Evolutionary conservation across 2,113 vertebrate species (phyloP).

Genomic region (Hippocampus comes): DNA sequence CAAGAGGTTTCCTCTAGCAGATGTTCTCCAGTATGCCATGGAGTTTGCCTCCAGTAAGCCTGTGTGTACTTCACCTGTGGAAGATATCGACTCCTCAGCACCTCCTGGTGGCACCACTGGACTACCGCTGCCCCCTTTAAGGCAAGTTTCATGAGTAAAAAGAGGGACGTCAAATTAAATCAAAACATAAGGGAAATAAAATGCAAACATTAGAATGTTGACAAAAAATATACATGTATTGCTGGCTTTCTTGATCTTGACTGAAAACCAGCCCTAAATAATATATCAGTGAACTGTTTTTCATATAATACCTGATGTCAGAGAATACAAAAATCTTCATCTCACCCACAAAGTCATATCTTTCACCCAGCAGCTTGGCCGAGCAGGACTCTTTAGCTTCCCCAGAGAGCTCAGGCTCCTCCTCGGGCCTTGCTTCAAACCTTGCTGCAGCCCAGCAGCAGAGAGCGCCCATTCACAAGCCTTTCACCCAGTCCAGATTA

Average conservation of each 20-base stretch:
- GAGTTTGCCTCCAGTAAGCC: conserved; percentile 98
- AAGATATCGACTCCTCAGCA: conserved; percentile 85
- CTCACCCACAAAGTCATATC: not conserved
- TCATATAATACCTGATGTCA: not conserved
- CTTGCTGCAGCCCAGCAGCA: conserved; percentile 69
- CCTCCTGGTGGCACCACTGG: conserved; percentile 76
- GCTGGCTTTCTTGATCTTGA: not conserved
- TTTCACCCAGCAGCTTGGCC: conserved; percentile 68
- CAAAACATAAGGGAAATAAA: not conserved
- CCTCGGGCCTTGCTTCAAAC: conserved; percentile 66
- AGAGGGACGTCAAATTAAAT: not conserved
- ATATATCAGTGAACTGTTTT: not conserved
- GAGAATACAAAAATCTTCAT: no score
- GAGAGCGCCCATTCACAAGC: conserved; percentile 88
- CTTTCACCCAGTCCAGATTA: conserved; percentile 93
- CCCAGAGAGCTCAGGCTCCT: conserved; percentile 70
- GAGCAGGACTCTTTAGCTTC: conserved; percentile 78
- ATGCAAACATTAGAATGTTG: not conserved
- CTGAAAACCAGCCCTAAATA: not conserved
- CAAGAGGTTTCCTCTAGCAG: conserved; percentile 95
- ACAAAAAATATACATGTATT: not conserved
- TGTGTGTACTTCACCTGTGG: conserved; percentile 90
- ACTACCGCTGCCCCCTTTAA: conserved; percentile 74
- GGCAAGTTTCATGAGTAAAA: conserved; percentile 64
- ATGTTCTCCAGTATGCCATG: conserved; percentile 97